Percentiles rank a stretch among this genome's conserved stretches.
phyloP scores from a whole-genome alignment of 2,888 invertebrate genomes.

The Drosophila barbarae region DNA sequence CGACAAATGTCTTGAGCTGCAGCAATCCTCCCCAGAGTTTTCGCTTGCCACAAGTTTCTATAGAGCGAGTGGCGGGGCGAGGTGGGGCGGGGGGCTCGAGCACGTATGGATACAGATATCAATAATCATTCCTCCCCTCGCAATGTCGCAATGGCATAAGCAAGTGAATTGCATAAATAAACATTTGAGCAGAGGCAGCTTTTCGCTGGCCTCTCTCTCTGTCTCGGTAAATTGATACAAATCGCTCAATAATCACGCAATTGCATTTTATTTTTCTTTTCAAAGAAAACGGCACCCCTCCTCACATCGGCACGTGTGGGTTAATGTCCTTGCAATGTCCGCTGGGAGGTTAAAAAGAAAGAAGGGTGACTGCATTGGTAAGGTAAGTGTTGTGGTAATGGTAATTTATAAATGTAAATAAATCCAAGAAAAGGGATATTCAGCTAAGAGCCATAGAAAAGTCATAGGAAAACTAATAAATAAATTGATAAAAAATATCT shows the following conservation, averaged over 20 bases:
- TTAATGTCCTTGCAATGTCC: slow-evolving; percentile 38
- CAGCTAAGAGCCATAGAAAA: too few relatives aligned
- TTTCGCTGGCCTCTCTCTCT: slow-evolving; percentile 1
- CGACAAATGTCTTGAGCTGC: slow-evolving; percentile 55
- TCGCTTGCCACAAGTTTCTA: slow-evolving; percentile 43
- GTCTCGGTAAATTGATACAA: slow-evolving; percentile 77
- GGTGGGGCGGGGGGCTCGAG: neutral
- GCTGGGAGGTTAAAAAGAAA: slow-evolving; percentile 1
- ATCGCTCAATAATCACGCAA: slow-evolving; percentile 78
- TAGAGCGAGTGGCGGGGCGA: neutral
- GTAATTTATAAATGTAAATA: slow-evolving; percentile 1
- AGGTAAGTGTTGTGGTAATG: neutral
- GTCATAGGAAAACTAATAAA: too few relatives aligned
- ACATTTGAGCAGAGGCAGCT: slow-evolving; percentile 32
- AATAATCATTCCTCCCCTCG: slow-evolving; percentile 53
- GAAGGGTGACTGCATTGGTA: neutral
- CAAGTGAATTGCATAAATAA: slow-evolving; percentile 64
- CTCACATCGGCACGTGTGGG: slow-evolving; percentile 41
- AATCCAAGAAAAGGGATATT: neutral
- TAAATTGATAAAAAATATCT: neutral
- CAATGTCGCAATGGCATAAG: slow-evolving; percentile 38
- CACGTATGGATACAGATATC: slow-evolving; percentile 47
- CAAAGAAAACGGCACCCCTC: neutral
- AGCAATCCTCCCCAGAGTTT: slow-evolving; percentile 49
- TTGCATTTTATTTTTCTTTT: slow-evolving; percentile 73